phyloP scores from a whole-genome alignment of 1,140 invertebrate genomes.

The Drosophila punjabiensis region DNA sequence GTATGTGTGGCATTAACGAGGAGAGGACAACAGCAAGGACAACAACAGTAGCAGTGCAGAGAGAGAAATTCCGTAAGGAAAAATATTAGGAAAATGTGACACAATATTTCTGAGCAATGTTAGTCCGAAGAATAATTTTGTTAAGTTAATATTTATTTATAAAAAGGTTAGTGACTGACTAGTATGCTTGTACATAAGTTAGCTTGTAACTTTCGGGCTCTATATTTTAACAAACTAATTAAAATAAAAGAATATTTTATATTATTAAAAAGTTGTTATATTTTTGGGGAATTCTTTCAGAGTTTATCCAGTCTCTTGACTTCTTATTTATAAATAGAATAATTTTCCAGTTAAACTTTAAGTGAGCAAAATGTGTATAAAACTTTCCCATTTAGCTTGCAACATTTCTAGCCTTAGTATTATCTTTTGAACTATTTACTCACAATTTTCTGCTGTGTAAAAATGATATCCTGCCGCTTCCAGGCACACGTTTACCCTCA shows the following conservation, averaged over 20 bases:
- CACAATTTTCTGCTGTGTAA: constrained; percentile 6
- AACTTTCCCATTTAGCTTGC: not conserved
- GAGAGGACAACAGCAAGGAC: constrained; percentile 41
- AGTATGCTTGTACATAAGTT: no score
- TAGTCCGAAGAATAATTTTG: no score
- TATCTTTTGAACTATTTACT: not conserved
- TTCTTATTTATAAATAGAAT: no score
- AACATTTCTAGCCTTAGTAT: not conserved
- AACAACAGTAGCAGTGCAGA: constrained; percentile 47
- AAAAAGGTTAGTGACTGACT: not conserved
- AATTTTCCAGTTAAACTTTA: not conserved
- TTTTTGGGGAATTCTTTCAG: not conserved
- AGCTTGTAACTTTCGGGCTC: no score
- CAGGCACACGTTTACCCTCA: constrained; percentile 60
- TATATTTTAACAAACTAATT: not conserved
- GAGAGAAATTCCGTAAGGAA: constrained; percentile 2
- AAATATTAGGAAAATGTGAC: not conserved
- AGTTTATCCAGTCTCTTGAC: not conserved
- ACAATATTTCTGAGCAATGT: not conserved
- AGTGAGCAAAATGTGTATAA: not conserved
- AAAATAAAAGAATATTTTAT: not conserved
- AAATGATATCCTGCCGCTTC: constrained; percentile 62
- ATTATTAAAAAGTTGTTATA: not conserved
- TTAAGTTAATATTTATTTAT: no score
- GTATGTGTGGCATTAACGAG: constrained; percentile 49